Percentiles rank a stretch among this genome's conserved stretches.
Conservation (phyloP, 2,113 vertebrate genomes). For the Hyla sarda region DNA sequence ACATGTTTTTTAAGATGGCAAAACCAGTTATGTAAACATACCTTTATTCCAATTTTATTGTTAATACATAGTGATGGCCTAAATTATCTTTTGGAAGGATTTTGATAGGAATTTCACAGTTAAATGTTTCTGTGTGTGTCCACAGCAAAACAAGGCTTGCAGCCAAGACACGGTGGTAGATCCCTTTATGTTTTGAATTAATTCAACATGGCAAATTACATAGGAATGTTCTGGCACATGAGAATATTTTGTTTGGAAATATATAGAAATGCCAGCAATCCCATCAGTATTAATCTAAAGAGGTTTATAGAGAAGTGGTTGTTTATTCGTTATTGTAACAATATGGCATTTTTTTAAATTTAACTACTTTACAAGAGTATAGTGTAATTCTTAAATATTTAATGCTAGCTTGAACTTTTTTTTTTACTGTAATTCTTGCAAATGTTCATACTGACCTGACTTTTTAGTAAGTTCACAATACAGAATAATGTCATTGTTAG, state of each 20-base stretch:
- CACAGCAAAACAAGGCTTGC: neutral
- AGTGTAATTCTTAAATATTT: too few relatives aligned
- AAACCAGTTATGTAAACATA: too few relatives aligned
- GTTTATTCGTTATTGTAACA: neutral
- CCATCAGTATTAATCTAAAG: neutral
- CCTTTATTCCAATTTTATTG: too few relatives aligned
- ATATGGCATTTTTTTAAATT: neutral
- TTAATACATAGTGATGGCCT: neutral
- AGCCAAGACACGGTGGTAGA: slow-evolving; percentile 28
- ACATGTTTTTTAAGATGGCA: too few relatives aligned
- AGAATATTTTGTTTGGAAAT: neutral
- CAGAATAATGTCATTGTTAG: too few relatives aligned
- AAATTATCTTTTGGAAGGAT: slow-evolving; percentile 13
- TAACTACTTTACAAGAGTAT: too few relatives aligned
- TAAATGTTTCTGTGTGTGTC: neutral
- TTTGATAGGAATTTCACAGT: neutral
- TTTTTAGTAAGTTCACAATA: too few relatives aligned
- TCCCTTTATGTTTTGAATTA: slow-evolving; percentile 19
- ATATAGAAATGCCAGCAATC: neutral
- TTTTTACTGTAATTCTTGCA: too few relatives aligned
- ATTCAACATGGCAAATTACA: slow-evolving; percentile 18
- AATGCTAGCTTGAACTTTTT: neutral
- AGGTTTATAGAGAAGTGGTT: neutral
- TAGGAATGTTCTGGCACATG: slow-evolving; percentile 31
- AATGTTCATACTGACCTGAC: too few relatives aligned